These are phyloP conservation scores for Dipodomys merriami DNA, from an alignment of 2,113 vertebrate genomes.

Conservation along the genomic window DNA sequence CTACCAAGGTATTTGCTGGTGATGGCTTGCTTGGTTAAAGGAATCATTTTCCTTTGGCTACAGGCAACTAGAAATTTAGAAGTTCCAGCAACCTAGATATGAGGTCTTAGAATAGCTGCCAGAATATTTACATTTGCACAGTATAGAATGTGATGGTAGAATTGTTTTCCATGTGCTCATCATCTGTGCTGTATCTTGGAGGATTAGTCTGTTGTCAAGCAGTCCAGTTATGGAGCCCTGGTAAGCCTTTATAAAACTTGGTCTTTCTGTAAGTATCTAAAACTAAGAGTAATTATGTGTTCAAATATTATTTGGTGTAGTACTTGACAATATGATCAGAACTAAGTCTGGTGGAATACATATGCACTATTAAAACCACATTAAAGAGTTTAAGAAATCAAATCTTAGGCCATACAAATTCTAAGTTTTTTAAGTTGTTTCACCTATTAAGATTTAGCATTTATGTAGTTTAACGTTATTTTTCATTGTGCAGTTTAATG, in stretches of 20 bases:
- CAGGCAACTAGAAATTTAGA: neutral
- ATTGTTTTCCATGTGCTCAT: neutral
- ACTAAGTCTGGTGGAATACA: conserved; percentile 18
- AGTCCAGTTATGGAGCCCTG: neutral
- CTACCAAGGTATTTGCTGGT: conserved; percentile 2
- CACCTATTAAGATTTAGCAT: neutral
- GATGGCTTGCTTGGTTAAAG: neutral
- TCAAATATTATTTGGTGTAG: neutral
- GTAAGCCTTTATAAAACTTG: neutral
- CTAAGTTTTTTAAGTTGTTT: neutral
- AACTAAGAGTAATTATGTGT: neutral
- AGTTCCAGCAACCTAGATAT: neutral
- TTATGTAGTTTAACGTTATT: neutral
- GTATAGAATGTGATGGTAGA: neutral
- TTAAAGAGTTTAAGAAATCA: conserved; percentile 30
- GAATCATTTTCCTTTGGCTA: conserved; percentile 12
- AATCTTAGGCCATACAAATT: neutral
- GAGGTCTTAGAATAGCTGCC: neutral
- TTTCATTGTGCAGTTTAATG: neutral
- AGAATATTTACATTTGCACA: neutral
- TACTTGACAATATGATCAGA: conserved; percentile 32
- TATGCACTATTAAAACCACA: conserved; percentile 30
- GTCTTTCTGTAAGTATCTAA: conserved; percentile 38
- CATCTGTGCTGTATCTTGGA: neutral
- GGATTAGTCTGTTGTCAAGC: neutral